Conservation (phyloP, 1,140 invertebrate genomes). For the Drosophila triauraria region DNA sequence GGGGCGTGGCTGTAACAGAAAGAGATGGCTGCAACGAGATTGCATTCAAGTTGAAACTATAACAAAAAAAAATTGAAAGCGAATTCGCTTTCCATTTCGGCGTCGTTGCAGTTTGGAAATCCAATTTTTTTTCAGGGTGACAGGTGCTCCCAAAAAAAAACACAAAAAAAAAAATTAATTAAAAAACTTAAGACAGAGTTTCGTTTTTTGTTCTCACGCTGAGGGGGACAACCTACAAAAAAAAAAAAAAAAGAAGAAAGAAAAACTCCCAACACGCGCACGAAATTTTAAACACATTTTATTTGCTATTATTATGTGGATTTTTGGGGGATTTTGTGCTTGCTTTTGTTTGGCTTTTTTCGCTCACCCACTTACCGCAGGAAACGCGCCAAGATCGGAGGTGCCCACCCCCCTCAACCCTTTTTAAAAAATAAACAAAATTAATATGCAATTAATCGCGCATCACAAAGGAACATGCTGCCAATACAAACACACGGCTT, state of each 20-base stretch:
- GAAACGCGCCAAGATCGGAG: slow-evolving; percentile 79
- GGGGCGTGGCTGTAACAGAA: slow-evolving; percentile 46
- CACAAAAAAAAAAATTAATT: slow-evolving; percentile 25
- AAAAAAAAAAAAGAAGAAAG: slow-evolving; percentile 49
- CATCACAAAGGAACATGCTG: slow-evolving; percentile 77
- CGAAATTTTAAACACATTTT: slow-evolving; percentile 70
- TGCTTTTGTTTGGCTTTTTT: slow-evolving; percentile 21
- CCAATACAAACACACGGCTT: slow-evolving; percentile 62
- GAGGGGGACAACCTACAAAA: slow-evolving; percentile 28
- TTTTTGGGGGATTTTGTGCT: slow-evolving; percentile 21
- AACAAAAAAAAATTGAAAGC: slow-evolving; percentile 63
- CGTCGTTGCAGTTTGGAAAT: slow-evolving; percentile 35
- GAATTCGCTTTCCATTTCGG: slow-evolving; percentile 70
- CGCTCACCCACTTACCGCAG: slow-evolving; percentile 63
- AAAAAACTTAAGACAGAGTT: slow-evolving; percentile 33
- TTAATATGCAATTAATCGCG: slow-evolving; percentile 83
- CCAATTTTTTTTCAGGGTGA: slow-evolving; percentile 27
- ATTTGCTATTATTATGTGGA: slow-evolving; percentile 71
- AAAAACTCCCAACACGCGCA: slow-evolving; percentile 55
- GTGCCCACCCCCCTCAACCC: slow-evolving; percentile 16
- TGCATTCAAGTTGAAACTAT: slow-evolving; percentile 31
- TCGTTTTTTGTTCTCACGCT: slow-evolving; percentile 69
- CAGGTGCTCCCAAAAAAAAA: slow-evolving; percentile 33
- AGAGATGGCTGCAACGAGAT: slow-evolving; percentile 28
- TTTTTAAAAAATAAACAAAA: slow-evolving; percentile 61